Evolutionary conservation across 2,113 vertebrate genomes (phyloP).

Genomic region (Microcebus lehilahytsara): DNA sequence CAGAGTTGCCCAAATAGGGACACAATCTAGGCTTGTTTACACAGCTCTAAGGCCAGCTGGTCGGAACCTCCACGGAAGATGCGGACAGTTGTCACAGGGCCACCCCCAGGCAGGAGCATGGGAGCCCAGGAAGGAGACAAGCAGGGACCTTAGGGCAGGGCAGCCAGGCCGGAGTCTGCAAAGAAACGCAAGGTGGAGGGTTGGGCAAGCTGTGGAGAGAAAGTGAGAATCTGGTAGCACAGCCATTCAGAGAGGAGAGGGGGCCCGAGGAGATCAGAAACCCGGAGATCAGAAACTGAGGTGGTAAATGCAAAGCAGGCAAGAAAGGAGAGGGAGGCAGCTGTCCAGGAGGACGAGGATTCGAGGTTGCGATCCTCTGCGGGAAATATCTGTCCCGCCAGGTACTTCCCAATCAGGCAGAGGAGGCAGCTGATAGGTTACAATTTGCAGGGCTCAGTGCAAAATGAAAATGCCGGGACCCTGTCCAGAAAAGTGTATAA

Average conservation of each 20-base stretch:
- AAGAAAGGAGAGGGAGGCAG: too few relatives aligned
- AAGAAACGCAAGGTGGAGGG: not conserved
- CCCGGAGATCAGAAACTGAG: not conserved
- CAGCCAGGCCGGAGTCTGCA: not conserved
- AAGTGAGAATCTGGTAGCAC: accelerated
- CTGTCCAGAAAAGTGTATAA: not conserved
- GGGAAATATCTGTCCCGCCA: not conserved
- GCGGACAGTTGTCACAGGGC: not conserved
- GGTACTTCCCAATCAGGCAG: not conserved
- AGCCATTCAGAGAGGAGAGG: not conserved
- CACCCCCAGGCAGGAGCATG: not conserved
- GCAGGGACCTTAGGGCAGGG: too few relatives aligned
- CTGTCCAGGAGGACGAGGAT: accelerated
- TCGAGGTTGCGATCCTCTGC: not conserved
- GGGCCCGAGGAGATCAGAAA: not conserved
- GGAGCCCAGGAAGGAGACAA: not conserved
- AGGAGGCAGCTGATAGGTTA: not conserved
- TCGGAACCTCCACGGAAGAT: not conserved
- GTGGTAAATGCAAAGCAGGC: accelerated
- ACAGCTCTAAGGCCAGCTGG: not conserved
- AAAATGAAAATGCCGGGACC: not conserved
- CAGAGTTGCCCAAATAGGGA: constrained; percentile 36
- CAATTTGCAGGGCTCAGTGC: not conserved
- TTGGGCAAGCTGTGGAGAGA: accelerated
- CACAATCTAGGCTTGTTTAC: not conserved